Evolutionary conservation across 2,888 invertebrate species (phyloP).

Genomic region (Mythimna vitellina): DNA sequence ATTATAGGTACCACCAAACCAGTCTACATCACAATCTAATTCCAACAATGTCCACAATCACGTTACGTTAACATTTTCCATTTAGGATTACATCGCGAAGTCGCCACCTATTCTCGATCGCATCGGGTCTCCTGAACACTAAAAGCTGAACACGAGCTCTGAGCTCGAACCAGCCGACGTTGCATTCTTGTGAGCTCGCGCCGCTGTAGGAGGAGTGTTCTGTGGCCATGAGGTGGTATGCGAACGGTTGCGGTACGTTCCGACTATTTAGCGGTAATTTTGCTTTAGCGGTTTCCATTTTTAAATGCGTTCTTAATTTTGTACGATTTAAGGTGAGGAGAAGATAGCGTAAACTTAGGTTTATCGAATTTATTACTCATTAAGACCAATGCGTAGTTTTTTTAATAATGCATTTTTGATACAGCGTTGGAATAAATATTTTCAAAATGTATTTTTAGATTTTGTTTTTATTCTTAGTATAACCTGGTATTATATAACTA

Average conservation of each 20-base stretch:
- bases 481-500: no score
- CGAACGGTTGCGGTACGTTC: constrained; percentile 1
- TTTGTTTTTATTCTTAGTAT: no score
- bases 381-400: no score
- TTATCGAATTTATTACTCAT: no score
- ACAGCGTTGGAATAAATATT: no score
- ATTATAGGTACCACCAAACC: no score
- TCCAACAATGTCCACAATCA: background rate
- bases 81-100: background rate
- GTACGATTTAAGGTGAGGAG: no score
- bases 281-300: background rate
- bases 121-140: background rate
- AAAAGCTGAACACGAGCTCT: background rate
- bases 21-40: background rate
- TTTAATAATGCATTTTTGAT: no score
- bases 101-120: constrained; percentile 12
- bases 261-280: background rate
- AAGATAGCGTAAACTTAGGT: no score
- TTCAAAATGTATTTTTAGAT: no score
- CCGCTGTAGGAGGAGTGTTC: background rate
- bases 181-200: constrained; percentile 35
- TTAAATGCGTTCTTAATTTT: background rate
- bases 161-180: constrained; percentile 13
- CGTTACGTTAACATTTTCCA: constrained; percentile 4
- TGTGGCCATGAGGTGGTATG: constrained; percentile 10